Evolutionary conservation across 1,140 invertebrate species (phyloP), one percentile per base, ranked within the genome.

Genomic region (Penaeus indicus): DNA sequence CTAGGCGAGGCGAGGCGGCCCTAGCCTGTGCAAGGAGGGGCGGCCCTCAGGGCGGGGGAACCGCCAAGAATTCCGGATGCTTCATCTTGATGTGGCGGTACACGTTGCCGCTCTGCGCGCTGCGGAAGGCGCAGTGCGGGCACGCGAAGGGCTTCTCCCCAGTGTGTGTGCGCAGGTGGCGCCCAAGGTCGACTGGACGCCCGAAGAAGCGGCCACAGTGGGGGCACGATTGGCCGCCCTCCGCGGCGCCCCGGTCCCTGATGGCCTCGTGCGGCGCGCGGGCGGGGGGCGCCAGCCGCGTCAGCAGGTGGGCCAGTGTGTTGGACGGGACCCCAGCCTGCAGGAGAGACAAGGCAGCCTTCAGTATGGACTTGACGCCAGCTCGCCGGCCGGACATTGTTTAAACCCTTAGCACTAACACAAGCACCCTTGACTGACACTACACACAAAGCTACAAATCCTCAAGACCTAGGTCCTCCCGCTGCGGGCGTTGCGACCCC

Each of bases 151-250:
- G 94, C 77, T 93, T 91, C 91, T 94, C 94, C 7, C 94, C 92
- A 13, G 92, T 93, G 84, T 93, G 92, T 32, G 91, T 91, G 21
- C 91, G 88, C 21, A 92, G 84, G 84, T 92, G 92, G 90, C 99
- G 98, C 93, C 99, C 99, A 16, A 99, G 94, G 93, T 99, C 90
- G 63, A 88, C 87, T 25, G 90, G 91, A n/a, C 91, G 90, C 47
- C 89, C 89, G 83, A 92, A 92, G 60, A 69, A 85, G 61, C 90
- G 86, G 75, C 86, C 86, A 69, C 90, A 90, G 3, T 82, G 83
- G 67, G 86, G 83, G 38, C 90, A 90, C 11, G 90, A 69, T 42
- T 88, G 83, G 64, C 64, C 86, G 69, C 82, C 86, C 38, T 83
- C 47, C n/a, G 60, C 32, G 16, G 16, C 79, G 54, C 25, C 38